Evolutionary conservation across 1,140 invertebrate genomes (phyloP), one percentile per base, ranked within the genome.

Genomic region (Penaeus chinensis): DNA sequence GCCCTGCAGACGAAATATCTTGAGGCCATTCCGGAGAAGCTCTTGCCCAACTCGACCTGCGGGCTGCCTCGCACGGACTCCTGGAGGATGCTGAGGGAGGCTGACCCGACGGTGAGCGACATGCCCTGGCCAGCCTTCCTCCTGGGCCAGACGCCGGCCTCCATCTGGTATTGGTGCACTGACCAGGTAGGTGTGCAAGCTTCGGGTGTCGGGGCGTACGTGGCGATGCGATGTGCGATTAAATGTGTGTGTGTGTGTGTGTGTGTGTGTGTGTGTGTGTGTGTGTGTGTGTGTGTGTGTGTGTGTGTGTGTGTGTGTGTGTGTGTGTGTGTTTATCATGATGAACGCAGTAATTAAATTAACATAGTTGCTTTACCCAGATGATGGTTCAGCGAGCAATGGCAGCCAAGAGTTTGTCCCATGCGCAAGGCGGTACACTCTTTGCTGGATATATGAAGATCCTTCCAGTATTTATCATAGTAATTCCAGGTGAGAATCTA

Each of bases 401-500:
- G 82, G 93, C 94, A 13, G 93, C 94, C n/a, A 93, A 93, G 91
- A 92, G 92, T 86, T 90, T 94, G 27, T 92, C 92, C 11, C 94
- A 94, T 90, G 94, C 94, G n/a, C 93, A 94, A 91, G 94, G 92
- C 13, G 93, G 92, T 0, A 92, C 93, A n/a, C 90, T 94, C n/a
- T 91, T 94, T 79, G 93, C 94, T 27, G 94, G 93, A 16, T 93
- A 92, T 89, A 90, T 94, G 11, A 94, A 94, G 90, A 87, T 94
- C 13, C 87, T 93, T 18, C 94, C 94, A 7, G 83, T 94, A 18
- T 94, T 94, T 90, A 90, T 94, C 19, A 93, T 94, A 84, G 92
- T 94, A 7, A 91, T 94, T 54, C 94, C 94, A 3, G 90, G 90
- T 89, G 77, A 82, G 8, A 54, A 54, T 54, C 54, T 16, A 13